These are phyloP conservation scores for Apotomis betuletana DNA, from an alignment of 2,888 invertebrate genomes.

Conservation along the genomic window DNA sequence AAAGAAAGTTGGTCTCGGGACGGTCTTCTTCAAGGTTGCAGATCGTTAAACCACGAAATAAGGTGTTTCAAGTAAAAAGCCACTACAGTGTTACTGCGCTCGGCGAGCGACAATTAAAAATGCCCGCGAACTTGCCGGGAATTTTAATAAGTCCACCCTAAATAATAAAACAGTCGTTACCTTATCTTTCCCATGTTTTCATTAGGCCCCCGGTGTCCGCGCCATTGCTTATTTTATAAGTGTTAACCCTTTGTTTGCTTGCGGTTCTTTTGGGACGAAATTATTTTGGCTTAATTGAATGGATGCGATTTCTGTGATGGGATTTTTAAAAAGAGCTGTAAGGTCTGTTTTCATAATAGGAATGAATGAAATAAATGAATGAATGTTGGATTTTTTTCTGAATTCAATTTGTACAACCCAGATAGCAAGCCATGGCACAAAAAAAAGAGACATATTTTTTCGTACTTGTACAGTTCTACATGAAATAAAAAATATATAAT, in stretches of 20 bases:
- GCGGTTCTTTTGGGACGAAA: conserved; percentile 1
- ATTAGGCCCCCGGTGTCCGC: conserved; percentile 49
- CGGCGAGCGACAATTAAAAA: conserved; percentile 44
- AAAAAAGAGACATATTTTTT: too few species aligned
- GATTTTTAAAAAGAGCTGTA: conserved; percentile 1
- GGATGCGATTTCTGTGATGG: not conserved
- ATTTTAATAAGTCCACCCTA: conserved; percentile 49
- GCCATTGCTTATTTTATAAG: conserved; percentile 61
- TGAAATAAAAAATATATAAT: too few species aligned
- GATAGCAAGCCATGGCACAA: too few species aligned
- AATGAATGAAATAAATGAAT: too few species aligned
- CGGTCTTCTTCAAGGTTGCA: not conserved
- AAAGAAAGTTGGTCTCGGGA: not conserved
- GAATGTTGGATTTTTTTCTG: not conserved
- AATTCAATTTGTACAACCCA: not conserved
- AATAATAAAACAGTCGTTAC: conserved; percentile 43
- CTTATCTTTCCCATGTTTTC: conserved; percentile 55
- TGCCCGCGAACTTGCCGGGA: conserved; percentile 45
- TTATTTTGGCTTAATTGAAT: conserved; percentile 15
- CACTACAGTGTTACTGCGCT: not conserved
- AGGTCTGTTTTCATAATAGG: not conserved
- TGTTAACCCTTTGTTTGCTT: conserved; percentile 52
- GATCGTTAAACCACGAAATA: not conserved
- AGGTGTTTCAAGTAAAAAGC: not conserved
- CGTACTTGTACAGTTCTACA: too few species aligned